Base-by-base conservation (phyloP, 2,797 vertebrate genomes). In the Acanthurus lineatus region DNA sequence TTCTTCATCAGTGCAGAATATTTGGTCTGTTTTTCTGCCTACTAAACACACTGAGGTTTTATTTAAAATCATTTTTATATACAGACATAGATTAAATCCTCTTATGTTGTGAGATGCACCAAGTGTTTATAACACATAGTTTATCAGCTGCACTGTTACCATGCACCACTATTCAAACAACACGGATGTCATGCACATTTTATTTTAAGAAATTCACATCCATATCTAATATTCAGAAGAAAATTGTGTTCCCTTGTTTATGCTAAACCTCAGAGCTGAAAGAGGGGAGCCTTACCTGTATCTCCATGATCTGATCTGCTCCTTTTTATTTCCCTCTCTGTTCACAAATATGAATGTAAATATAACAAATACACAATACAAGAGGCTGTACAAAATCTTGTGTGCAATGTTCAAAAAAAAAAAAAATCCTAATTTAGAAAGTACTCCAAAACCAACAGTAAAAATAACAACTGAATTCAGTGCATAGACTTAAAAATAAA, bases 171-270 rank as follows among this genome's bases (percentile, higher is more conserved):
- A 35, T 51, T 62, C 38, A 42, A 59, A 14, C 35, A 51, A 28
- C n/a, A 53, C 5, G 3, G 52, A 5, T 45, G 10, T 28, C 19
- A n/a, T 61, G 10, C 17, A 40, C 7, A 35, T 35, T 35, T 35
- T 47, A 59, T 59, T 63, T 40, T 28, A 68, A 79, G 15, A 53
- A n/a, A 62, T 54, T 51, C 25, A 54, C 16, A 25, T 40, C 25
- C 53, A 35, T 58, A 47, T 54, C 22, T 69, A 32, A 71, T 57
- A 54, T 47, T 57, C 10, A 48, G 69, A 19, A 38, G 52, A 74
- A 57, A 49, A 70, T n/a, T 51, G 60, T 65, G 59, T 82, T 67
- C 19, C 28, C 44, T 35, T 52, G 22, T 76, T 60, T 58, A 51
- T 69, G 66, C 42, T 64, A 75, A 66, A 57, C 53, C 6, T 0